Base-by-base conservation (phyloP, 53 echinoderm and acorn worm species). In the Paelopatides confundens region DNA sequence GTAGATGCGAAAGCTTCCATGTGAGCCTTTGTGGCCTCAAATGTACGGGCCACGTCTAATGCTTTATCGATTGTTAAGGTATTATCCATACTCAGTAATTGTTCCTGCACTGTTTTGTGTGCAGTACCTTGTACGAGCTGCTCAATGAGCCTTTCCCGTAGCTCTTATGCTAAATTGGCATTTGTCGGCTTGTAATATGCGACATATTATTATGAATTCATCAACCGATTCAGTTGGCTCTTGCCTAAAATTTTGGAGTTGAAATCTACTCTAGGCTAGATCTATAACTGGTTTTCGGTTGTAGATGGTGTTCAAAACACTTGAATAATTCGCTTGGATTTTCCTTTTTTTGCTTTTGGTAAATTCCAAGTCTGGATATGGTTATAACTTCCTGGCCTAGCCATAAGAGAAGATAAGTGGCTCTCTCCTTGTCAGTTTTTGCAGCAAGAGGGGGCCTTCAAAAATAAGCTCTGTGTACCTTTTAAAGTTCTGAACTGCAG, bases 71-170 rank as follows among this genome's bases (percentile, higher is more conserved):
- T 54, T 3, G 88, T 88, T 9, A 92, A 71, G 36, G 26, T 86
- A 13, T 92, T 88, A n/a, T 92, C 92, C 62, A 86, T 86, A 69
- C 82, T 69, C 27, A 92, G 65, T 1, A 92, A 63, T 6, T 85
- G 62, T 69, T 92, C 67, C 69, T 92, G 92, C 29, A 93, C 71
- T 82, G 90, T 90, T 40, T 84, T 90, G 36, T 82, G 71, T 30
- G 82, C 63, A 8, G 90, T 93, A 31, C 93, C 93, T n/a, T 74
- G 35, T 3, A 93, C 84, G 26, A 93, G 27, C 68, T 93, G 93
- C 32, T 90, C 90, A 10, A 90, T 87, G 17, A 93, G 63, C 13
- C 87, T 40, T 23, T 82, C 47, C 17, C 82, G 50, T 48, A 87
- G 39, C 38, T 90, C 90, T 34, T 65, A 2, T 5, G 50, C 40